Conservation (phyloP, 2,113 vertebrate genomes). For the Nothoprocta perdicaria region DNA sequence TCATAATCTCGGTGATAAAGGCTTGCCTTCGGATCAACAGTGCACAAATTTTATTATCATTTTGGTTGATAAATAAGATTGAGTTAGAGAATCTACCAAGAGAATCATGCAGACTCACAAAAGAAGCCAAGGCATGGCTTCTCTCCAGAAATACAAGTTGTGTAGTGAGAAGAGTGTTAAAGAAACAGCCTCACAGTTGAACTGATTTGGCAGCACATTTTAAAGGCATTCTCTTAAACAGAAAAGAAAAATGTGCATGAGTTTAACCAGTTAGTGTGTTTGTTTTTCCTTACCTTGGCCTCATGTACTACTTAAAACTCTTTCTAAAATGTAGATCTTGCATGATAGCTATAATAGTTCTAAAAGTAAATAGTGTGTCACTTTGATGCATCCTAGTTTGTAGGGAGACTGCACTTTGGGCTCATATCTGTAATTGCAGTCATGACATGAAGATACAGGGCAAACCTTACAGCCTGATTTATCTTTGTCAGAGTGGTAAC, state of each 20-base stretch:
- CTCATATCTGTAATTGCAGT: conserved; percentile 36
- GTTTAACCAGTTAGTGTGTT: not conserved
- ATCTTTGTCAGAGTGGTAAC: conserved; percentile 69
- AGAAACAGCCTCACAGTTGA: not conserved
- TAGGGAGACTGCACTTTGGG: not conserved
- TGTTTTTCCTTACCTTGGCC: not conserved
- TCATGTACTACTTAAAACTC: not conserved
- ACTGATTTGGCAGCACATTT: not conserved
- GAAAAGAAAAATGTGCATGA: not conserved
- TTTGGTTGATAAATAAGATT: conserved; percentile 31
- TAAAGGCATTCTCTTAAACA: not conserved
- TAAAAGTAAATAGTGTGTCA: conserved; percentile 31
- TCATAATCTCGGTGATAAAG: conserved; percentile 32
- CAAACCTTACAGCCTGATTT: conserved; percentile 54
- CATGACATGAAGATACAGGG: conserved; percentile 30
- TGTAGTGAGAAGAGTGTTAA: not conserved
- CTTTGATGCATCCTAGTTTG: conserved; percentile 14
- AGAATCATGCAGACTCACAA: conserved; percentile 17
- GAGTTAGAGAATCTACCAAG: not conserved
- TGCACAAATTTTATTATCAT: conserved; percentile 37
- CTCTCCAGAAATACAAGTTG: conserved; percentile 1
- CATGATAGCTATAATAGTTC: conserved; percentile 7
- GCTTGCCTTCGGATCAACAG: conserved; percentile 36
- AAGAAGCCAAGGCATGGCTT: not conserved
- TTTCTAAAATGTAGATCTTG: not conserved